phyloP scores from a whole-genome alignment of 2,888 invertebrate species.

The Dryocosmus kuriphilus region DNA sequence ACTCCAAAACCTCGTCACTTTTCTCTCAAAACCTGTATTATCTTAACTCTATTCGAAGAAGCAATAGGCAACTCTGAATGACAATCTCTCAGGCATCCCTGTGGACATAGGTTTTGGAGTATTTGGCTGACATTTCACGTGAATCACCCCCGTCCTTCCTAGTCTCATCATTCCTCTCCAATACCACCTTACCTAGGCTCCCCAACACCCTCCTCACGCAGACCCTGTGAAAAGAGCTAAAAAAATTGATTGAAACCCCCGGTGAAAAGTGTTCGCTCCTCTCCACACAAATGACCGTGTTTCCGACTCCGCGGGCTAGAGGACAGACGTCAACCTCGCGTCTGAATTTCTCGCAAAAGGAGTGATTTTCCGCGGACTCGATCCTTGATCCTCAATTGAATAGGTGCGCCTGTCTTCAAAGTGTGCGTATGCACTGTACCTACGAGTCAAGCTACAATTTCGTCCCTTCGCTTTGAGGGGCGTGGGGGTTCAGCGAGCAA shows the following conservation, averaged over 20 bases:
- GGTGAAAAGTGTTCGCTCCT: not conserved
- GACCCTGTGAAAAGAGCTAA: too few species aligned
- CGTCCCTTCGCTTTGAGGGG: constrained; percentile 28
- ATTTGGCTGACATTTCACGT: constrained; percentile 32
- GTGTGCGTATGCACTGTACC: constrained; percentile 40
- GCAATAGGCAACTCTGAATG: not conserved
- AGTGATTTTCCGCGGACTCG: constrained; percentile 32
- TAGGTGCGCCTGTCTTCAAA: constrained; percentile 52
- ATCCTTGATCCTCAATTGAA: constrained; percentile 38
- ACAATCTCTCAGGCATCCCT: constrained; percentile 15
- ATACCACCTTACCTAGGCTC: constrained; percentile 1
- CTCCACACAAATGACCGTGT: not conserved
- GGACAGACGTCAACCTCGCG: constrained; percentile 6
- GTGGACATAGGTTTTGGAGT: constrained; percentile 23
- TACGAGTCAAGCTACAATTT: constrained; percentile 39
- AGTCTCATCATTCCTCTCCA: constrained; percentile 16
- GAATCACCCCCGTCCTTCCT: constrained; percentile 10
- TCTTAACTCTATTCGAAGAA: not conserved
- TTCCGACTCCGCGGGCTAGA: constrained; percentile 1
- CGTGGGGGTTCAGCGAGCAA: constrained; percentile 27
- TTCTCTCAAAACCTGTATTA: not conserved
- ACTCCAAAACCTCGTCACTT: not conserved
- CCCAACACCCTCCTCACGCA: not conserved
- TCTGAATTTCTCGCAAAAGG: constrained; percentile 37
- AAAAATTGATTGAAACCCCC: not conserved